These are phyloP conservation scores for Crotalus tigris DNA, from an alignment of 2,113 vertebrate species.

Conservation along the genomic window DNA sequence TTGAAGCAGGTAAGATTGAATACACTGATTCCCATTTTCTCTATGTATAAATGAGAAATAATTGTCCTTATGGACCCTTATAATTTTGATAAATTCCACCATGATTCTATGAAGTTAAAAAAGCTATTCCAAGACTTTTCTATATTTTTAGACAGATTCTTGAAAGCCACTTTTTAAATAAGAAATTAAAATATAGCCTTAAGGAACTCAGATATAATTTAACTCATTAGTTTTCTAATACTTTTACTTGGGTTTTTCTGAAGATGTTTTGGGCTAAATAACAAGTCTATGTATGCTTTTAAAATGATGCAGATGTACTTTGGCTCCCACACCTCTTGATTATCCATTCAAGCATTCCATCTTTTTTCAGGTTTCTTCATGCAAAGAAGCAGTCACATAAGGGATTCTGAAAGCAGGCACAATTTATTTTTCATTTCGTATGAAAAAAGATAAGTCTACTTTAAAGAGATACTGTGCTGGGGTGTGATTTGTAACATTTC, in stretches of 20 bases:
- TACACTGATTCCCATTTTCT: slow-evolving; percentile 35
- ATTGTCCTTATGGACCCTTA: slow-evolving; percentile 34
- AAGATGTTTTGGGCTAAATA: slow-evolving; percentile 12
- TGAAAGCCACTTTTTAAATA: slow-evolving; percentile 25
- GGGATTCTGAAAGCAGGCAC: neutral
- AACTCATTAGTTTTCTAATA: slow-evolving; percentile 21
- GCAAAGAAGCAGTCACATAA: neutral
- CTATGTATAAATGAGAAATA: slow-evolving; percentile 29
- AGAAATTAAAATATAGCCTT: slow-evolving; percentile 15
- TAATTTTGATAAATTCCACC: slow-evolving; percentile 40
- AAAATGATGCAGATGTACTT: neutral
- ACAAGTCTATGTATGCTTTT: neutral
- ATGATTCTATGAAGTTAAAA: slow-evolving; percentile 15
- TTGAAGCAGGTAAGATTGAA: slow-evolving; percentile 37
- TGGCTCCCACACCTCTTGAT: neutral
- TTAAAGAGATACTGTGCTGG: neutral
- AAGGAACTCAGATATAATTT: neutral
- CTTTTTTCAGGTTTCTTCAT: neutral
- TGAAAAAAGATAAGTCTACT: neutral
- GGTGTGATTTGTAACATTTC: neutral
- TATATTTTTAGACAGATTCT: neutral
- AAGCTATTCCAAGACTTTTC: slow-evolving; percentile 8
- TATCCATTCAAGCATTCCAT: neutral
- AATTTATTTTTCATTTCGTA: neutral
- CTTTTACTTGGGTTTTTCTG: slow-evolving; percentile 21